Evolutionary conservation across 2,113 vertebrate species (phyloP).

Genomic region (Salvelinus fontinalis): DNA sequence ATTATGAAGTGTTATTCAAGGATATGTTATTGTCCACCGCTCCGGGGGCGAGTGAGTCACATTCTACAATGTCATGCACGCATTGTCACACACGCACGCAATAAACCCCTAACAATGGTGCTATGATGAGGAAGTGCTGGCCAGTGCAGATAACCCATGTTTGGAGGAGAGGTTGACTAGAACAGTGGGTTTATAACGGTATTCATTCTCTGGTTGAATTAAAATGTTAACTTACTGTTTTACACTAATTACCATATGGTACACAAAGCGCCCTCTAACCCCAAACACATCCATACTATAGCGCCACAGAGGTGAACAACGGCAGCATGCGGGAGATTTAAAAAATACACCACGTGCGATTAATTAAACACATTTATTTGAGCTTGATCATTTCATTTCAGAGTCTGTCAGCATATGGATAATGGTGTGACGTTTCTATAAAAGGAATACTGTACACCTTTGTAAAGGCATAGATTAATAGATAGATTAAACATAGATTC

Average conservation of each 20-base stretch:
- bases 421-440: background rate
- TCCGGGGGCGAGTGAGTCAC: slow-evolving; percentile 33
- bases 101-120: slow-evolving; percentile 34
- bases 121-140: slow-evolving; percentile 41
- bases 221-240: slow-evolving; percentile 40
- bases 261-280: slow-evolving; percentile 6
- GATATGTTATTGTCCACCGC: slow-evolving; percentile 23
- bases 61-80: slow-evolving; percentile 1
- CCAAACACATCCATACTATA: background rate
- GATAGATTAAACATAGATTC: background rate
- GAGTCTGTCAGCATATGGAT: background rate
- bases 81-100: slow-evolving; percentile 10
- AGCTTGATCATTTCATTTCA: background rate
- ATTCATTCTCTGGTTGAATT: slow-evolving; percentile 52
- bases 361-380: background rate
- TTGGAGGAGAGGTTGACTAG: slow-evolving; percentile 46
- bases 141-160: slow-evolving; percentile 49
- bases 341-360: background rate
- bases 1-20: slow-evolving; percentile 29
- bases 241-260: slow-evolving; percentile 26
- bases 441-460: background rate
- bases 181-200: slow-evolving; percentile 42
- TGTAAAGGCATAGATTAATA: background rate
- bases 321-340: background rate
- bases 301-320: background rate